phyloP scores from a whole-genome alignment of 1,140 invertebrate species.

The Metopolophium dirhodum region DNA sequence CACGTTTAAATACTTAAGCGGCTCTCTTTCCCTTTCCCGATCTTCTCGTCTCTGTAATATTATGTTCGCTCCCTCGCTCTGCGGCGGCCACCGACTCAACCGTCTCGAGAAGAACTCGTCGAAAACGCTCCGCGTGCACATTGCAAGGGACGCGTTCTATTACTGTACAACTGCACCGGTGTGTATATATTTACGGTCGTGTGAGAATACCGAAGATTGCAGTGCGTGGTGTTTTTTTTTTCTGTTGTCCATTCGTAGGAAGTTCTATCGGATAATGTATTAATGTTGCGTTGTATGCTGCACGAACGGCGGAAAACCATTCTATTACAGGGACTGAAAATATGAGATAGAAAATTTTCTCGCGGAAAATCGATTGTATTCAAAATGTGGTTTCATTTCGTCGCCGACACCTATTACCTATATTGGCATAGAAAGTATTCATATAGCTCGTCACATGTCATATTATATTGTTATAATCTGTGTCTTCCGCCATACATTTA shows the following conservation, averaged over 20 bases:
- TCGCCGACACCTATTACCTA: background rate
- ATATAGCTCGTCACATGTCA: background rate
- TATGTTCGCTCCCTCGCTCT: background rate
- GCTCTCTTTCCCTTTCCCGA: background rate
- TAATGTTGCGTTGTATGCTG: no score
- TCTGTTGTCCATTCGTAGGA: background rate
- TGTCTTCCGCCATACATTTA: background rate
- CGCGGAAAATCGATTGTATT: background rate
- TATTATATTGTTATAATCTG: background rate
- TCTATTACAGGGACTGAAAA: background rate
- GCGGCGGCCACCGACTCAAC: no score
- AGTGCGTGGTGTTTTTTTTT: background rate
- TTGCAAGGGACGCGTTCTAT: background rate
- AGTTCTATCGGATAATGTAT: background rate
- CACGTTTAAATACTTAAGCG: conserved; percentile 8
- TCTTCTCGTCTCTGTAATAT: background rate
- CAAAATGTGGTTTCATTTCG: background rate
- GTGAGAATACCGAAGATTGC: background rate
- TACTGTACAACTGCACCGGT: background rate
- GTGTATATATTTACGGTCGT: background rate
- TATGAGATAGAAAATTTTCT: background rate
- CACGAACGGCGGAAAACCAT: background rate
- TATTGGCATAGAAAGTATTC: background rate
- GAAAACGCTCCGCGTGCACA: background rate
- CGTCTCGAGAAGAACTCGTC: background rate